Evolutionary conservation across 2,113 vertebrate genomes (phyloP).

Genomic region (Pterocles burchelli): DNA sequence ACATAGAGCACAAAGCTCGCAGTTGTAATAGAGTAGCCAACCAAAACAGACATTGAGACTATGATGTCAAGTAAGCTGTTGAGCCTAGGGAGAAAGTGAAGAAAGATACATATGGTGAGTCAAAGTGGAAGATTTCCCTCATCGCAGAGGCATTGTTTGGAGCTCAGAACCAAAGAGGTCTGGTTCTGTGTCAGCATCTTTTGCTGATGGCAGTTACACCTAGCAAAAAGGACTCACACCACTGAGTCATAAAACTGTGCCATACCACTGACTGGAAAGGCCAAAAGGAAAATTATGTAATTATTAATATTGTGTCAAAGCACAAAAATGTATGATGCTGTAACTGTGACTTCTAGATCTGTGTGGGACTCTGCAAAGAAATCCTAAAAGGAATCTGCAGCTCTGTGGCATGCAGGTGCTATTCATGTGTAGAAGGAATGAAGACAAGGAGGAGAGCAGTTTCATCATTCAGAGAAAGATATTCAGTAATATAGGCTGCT

Average conservation of each 20-base stretch:
- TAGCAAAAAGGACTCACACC: neutral
- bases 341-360: neutral
- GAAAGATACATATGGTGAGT: neutral
- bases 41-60: constrained; percentile 88
- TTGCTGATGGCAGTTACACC: neutral
- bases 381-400: neutral
- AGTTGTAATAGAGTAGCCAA: constrained; percentile 91
- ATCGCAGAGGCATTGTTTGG: neutral
- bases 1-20: constrained; percentile 93
- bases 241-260: neutral
- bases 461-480: neutral
- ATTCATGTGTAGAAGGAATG: neutral
- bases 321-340: neutral
- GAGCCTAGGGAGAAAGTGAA: constrained; percentile 72
- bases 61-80: constrained; percentile 87
- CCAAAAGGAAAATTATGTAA: neutral
- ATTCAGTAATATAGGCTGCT: neutral
- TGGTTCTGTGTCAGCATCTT: neutral
- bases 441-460: neutral
- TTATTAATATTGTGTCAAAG: neutral
- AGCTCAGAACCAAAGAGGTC: neutral
- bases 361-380: neutral
- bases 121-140: neutral
- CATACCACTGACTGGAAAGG: neutral
- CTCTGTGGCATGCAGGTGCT: neutral